Evolutionary conservation across 2,888 invertebrate genomes (phyloP), one percentile per base, ranked within the genome.

Genomic region (Brassicogethes aeneus): DNA sequence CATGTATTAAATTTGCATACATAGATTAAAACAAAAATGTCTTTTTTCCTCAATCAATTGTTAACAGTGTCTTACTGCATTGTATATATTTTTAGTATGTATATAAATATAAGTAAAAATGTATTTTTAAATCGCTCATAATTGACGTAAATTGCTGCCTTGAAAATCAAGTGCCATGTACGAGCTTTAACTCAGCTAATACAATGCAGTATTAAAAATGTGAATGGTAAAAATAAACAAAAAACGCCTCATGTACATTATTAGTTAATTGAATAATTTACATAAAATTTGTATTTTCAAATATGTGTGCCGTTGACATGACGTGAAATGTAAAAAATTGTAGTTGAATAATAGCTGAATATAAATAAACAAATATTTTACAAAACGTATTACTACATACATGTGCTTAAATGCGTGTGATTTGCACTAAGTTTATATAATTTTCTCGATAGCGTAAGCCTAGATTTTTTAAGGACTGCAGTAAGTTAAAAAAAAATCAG

Each of bases 371-470:
- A 38, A 17, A 40, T 43, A 38, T 42, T 42, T 42, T 42, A 42
- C 42, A 38, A 39, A 37, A 42, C 29, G 17, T 37, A 41, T 34
- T 30, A 36, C 38, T 33, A 15, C 12, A 40, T 49, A 45, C 45
- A 51, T 55, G 54, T 55, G 56, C 56, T 56, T 56, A 49, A 47
- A 51, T 53, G 53, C 50, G 52, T 57, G 56, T 54, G 54, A 53
- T 51, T 56, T 54, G 51, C 47, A 44, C 47, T 40, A 44, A 44
- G 35, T 46, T 41, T 35, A 42, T 29, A 33, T 36, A 31, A 37
- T 38, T 30, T 43, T 37, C 45, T 42, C 42, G 42, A 44, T 46
- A 40, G 36, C 37, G 30, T 36, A 37, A 23, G 23, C 23, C 23
- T 23, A 23, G 41, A 36, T 39, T 36, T 36, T 41, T 42, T 40